Percentiles rank a stretch among this genome's conserved stretches.
These are phyloP conservation scores for Sphecodes monilicornis DNA, from an alignment of 2,888 invertebrate genomes.

Conservation along the genomic window DNA sequence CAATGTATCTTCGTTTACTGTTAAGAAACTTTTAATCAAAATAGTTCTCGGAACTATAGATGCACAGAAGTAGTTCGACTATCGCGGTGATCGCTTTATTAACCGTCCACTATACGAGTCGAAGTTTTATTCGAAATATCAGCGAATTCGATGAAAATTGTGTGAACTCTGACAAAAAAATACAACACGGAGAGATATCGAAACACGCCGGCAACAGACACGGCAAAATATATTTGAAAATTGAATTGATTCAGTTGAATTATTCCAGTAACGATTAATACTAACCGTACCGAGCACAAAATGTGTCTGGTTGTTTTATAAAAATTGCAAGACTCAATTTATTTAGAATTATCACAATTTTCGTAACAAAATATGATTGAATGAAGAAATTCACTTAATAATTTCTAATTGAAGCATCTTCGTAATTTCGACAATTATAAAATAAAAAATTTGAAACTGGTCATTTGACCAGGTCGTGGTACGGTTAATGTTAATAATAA, in stretches of 20 bases:
- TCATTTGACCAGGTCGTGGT: no score
- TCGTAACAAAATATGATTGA: no score
- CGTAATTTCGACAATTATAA: no score
- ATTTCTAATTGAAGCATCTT: no score
- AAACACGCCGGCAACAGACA: not conserved
- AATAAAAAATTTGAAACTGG: no score
- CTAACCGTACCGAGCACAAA: no score
- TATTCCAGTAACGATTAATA: not conserved
- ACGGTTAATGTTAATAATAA: no score
- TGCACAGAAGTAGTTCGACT: not conserved
- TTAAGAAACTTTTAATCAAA: constrained; percentile 1
- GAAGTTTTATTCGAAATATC: not conserved
- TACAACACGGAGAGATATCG: not conserved
- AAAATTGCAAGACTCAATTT: no score
- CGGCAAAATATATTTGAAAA: not conserved
- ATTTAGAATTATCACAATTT: no score
- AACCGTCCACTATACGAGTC: not conserved
- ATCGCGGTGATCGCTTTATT: not conserved
- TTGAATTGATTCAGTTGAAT: not conserved
- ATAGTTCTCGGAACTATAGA: not conserved
- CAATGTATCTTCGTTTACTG: not conserved
- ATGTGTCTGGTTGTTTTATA: no score
- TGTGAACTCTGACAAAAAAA: not conserved
- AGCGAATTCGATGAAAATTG: not conserved
- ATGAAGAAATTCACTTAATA: no score